Percentiles rank a stretch among this genome's conserved stretches.
Evolutionary conservation across 2,888 invertebrate species (phyloP).

Genomic region (Rhimphoctona megacephalus): DNA sequence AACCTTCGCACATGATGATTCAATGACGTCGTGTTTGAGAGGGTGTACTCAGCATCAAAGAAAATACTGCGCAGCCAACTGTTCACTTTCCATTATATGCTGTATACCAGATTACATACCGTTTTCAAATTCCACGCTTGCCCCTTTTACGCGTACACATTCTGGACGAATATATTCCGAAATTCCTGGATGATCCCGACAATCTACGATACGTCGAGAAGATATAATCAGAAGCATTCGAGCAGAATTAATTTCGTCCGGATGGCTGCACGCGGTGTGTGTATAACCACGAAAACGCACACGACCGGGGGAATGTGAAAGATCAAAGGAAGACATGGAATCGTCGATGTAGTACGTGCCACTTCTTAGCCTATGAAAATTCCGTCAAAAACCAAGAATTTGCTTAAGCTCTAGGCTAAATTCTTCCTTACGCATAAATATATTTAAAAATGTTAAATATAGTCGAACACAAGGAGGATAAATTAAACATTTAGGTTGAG

Average conservation of each 20-base stretch:
- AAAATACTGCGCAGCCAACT: constrained; percentile 34
- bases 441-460: background rate
- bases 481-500: background rate
- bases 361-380: constrained; percentile 15
- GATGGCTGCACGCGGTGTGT: constrained; percentile 19
- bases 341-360: constrained; percentile 30
- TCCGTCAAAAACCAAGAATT: constrained; percentile 29
- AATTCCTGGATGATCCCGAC: constrained; percentile 39
- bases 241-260: constrained; percentile 44
- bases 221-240: constrained; percentile 45
- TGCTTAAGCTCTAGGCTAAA: constrained; percentile 19
- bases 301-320: constrained; percentile 24
- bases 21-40: constrained; percentile 18
- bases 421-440: background rate
- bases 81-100: constrained; percentile 47
- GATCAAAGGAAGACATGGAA: constrained; percentile 65
- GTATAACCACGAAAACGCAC: constrained; percentile 14
- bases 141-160: constrained; percentile 15
- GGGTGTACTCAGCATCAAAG: constrained; percentile 44
- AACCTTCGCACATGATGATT: constrained; percentile 23
- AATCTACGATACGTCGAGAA: constrained; percentile 50
- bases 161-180: constrained; percentile 25
- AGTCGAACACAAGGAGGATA: background rate
- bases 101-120: constrained; percentile 36
- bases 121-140: constrained; percentile 33